Percentiles rank a stretch among this genome's conserved stretches.
phyloP scores from a whole-genome alignment of 2,113 vertebrate genomes.

The Trogon surrucura region DNA sequence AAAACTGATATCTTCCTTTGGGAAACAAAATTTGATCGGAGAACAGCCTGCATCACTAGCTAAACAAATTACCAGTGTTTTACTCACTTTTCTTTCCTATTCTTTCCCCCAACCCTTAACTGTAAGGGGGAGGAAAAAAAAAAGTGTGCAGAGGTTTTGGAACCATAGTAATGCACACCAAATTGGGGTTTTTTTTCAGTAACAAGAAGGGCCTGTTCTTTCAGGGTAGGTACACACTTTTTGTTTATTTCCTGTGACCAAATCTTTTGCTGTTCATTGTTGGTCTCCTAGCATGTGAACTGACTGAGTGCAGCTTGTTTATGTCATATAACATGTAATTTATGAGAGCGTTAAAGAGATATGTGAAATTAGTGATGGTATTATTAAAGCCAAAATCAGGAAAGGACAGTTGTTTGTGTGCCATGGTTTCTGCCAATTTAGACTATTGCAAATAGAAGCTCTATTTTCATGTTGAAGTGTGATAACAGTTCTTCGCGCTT shows the following conservation, averaged over 20 bases:
- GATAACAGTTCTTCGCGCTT: not conserved
- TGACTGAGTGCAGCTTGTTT: not conserved
- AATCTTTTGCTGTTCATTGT: not conserved
- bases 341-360: not conserved
- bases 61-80: constrained; percentile 82
- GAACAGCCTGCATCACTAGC: constrained; percentile 75
- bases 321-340: not conserved
- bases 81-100: constrained; percentile 71
- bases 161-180: not conserved
- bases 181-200: constrained; percentile 39
- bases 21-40: constrained; percentile 82
- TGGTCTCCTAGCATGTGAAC: not conserved
- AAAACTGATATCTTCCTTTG: constrained; percentile 79
- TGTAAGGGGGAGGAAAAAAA: not conserved
- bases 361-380: not conserved
- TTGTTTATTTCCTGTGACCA: not conserved
- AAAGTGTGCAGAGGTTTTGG: constrained; percentile 1
- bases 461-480: not conserved
- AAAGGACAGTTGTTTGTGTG: not conserved
- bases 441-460: not conserved
- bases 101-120: not conserved
- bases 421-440: not conserved
- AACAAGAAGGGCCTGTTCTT: not conserved
- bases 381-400: not conserved
- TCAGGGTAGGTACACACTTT: not conserved